Base-by-base conservation (phyloP, 2,888 invertebrate genomes). In the Eristalinus sepulchralis region DNA sequence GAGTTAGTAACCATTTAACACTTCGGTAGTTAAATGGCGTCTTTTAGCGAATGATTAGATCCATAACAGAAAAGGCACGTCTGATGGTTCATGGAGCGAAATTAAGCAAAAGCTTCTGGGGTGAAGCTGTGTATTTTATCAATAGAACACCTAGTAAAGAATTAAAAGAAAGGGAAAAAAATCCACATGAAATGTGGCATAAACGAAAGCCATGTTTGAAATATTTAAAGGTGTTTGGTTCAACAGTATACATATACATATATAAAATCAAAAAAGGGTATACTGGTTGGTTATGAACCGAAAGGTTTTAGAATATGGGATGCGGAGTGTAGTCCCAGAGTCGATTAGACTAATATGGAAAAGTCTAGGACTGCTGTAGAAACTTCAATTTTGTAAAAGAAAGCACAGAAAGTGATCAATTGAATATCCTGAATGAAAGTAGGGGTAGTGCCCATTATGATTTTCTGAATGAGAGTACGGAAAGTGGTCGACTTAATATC, bases 1-100 rank as follows among this genome's bases (percentile, higher is more conserved):
- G 90, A n/a, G 90, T 91, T 57, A 89, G 73, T 39, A 90, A 90
- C 88, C 90, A 91, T 89, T 90, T 91, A 62, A 92, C 92, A 73
- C 90, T 92, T 75, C 91, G 92, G 71, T 88, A 89, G 88, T 89
- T 89, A 88, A 92, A 92, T 90, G 91, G 90, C 78, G 89, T 91
- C 10, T 83, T 90, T 13, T 91, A 90, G 73, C 88, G 91, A 3
- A 91, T 92, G 91, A 89, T 89, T 39, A 76, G 91, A 82, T 90
- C 90, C 20, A 89, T 92, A 57, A 90, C 90, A 9, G 91, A 92
- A 88, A 91, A 90, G 82, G 90, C 91, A 66, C 89, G 91, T 55
- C 81, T 91, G 39, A 89, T 92, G 88, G 10, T 92, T 72, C 87
- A 10, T 68, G 88, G 90, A 64, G 89, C 90, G 3, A 88, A 89